Conservation (phyloP, 2,888 invertebrate genomes). For the Melipona bicolor region DNA sequence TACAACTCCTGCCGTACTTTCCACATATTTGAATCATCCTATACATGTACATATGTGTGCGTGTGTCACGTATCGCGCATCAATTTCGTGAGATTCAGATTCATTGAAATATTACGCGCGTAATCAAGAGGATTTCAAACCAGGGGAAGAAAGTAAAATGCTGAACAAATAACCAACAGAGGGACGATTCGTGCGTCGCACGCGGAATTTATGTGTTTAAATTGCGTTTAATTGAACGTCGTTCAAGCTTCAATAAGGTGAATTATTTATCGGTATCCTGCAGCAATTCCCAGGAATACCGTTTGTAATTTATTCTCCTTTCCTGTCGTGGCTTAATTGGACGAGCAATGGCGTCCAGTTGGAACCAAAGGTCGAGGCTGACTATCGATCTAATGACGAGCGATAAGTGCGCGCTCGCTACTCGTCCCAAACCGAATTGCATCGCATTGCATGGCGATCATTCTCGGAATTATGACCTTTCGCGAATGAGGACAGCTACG, state of each 20-base stretch:
- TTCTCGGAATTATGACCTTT: conserved; percentile 35
- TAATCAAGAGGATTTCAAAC: neutral
- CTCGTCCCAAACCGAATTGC: conserved; percentile 45
- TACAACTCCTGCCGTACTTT: too few relatives aligned
- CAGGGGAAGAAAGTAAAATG: neutral
- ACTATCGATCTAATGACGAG: conserved; percentile 51
- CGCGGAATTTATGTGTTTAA: conserved; percentile 8
- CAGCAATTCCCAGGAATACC: conserved; percentile 35
- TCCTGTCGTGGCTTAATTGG: conserved; percentile 50
- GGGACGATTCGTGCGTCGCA: too few relatives aligned
- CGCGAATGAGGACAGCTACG: neutral
- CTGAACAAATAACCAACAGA: neutral
- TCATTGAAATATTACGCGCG: neutral
- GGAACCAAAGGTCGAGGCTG: conserved; percentile 44
- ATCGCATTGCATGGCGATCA: conserved; percentile 19
- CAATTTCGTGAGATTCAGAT: neutral
- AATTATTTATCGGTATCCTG: conserved; percentile 45
- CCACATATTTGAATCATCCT: too few relatives aligned
- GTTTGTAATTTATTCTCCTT: conserved; percentile 47
- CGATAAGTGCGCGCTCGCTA: conserved; percentile 36
- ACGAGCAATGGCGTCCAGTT: conserved; percentile 38
- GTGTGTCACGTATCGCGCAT: neutral
- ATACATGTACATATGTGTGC: neutral
- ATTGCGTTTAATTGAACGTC: conserved; percentile 25
- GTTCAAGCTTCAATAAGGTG: conserved; percentile 23